phyloP scores from a whole-genome alignment of 2,888 invertebrate species.

The Cataglyphis livida region DNA sequence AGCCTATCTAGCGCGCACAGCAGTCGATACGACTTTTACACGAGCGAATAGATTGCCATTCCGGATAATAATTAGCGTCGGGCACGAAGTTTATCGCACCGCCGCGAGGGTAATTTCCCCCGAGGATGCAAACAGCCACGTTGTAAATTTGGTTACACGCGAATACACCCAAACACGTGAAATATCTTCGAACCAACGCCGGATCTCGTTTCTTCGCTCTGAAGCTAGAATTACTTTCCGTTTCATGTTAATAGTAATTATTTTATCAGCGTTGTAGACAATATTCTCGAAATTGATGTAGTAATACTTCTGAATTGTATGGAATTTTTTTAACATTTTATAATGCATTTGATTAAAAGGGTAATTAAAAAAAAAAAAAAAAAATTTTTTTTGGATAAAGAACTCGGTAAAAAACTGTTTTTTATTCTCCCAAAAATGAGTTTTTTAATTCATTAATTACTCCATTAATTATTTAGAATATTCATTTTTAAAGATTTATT shows the following conservation, averaged over 20 bases:
- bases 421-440: no score
- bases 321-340: background rate
- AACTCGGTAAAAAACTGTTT: no score
- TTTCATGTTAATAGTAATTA: background rate
- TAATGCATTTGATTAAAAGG: background rate
- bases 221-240: background rate
- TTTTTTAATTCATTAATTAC: no score
- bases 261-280: background rate
- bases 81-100: conserved; percentile 44
- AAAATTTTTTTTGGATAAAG: no score
- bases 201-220: background rate
- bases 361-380: no score
- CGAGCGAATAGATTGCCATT: conserved; percentile 36
- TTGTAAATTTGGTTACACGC: conserved; percentile 46
- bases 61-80: conserved; percentile 55
- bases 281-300: background rate
- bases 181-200: conserved; percentile 14
- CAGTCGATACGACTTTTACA: conserved; percentile 30
- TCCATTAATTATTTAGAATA: no score
- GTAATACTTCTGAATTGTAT: background rate
- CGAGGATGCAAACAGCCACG: conserved; percentile 32
- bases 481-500: no score
- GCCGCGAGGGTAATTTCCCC: conserved; percentile 60
- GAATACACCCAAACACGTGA: conserved; percentile 7
- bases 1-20: background rate